A percentile compares a stretch with the other conserved stretches of the same genome.
Evolutionary conservation across 2,113 vertebrate species (phyloP).

Genomic region (Pomatorhinus ruficollis): DNA sequence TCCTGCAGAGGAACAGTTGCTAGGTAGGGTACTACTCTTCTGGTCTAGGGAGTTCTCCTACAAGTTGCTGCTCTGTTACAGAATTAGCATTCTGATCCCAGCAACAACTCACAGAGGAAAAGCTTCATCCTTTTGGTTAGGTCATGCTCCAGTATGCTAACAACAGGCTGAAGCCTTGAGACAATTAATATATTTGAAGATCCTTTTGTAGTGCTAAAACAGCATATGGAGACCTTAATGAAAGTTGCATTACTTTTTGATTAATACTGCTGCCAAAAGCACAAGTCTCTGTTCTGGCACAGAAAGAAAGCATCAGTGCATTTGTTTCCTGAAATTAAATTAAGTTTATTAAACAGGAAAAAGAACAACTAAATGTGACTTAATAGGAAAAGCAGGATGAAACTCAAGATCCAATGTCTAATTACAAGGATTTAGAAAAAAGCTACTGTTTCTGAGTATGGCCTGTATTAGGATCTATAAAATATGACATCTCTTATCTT

Average conservation of each 20-base stretch:
- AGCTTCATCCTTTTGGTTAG: not conserved
- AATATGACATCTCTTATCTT: slow-evolving; percentile 13
- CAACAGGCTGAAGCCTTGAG: not conserved
- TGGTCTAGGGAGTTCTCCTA: not conserved
- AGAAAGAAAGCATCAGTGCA: not conserved
- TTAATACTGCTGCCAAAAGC: not conserved
- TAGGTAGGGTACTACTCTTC: not conserved
- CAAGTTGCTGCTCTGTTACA: not conserved
- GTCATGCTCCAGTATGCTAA: not conserved
- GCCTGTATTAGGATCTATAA: not conserved
- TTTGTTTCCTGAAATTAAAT: slow-evolving; percentile 13
- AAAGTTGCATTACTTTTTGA: not conserved
- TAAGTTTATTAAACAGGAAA: not conserved
- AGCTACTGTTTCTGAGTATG: not conserved
- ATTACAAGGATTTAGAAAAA: not conserved
- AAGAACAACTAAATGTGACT: not conserved
- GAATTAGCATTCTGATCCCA: not conserved
- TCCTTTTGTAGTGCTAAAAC: not conserved
- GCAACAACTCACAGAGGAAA: not conserved
- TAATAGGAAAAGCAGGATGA: slow-evolving; percentile 1
- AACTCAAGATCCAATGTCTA: not conserved
- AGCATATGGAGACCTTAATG: not conserved
- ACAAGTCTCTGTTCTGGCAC: not conserved
- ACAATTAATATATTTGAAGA: not conserved
- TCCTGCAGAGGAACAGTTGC: not conserved